Evolutionary conservation across 2,797 vertebrate species (phyloP), one percentile per base, ranked within the genome.

Genomic region (Pipistrellus pygmaeus): DNA sequence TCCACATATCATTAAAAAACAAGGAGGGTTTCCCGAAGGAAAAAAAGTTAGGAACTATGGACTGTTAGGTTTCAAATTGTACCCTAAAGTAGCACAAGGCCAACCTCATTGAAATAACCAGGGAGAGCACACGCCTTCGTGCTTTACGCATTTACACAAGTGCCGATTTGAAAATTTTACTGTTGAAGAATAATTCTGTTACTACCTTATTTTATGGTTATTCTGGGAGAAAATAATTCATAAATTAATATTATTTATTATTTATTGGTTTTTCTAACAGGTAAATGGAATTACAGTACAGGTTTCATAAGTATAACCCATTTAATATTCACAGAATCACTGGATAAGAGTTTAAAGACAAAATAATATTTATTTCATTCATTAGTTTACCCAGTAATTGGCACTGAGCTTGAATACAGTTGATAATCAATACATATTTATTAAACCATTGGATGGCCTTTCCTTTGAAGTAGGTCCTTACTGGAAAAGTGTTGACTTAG

Each of bases 221-320:
- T 66, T 41, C 53, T 32, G 15, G 86, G 27, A 83, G 8, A 64
- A 30, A 81, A 48, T 69, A 64, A 83, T 81, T 2, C 27, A 25
- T 18, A 72, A 8, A 87, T 76, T 51, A 18, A 84, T 41, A 66
- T 44, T 18, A 86, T 60, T 25, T 69, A 64, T 7, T 25, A 68
- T 20, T 93, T 93, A n/a, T 25, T 85, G 7, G 38, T 75, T 93
- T 93, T 91, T 78, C 23, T 44, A 84, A 46, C 1, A 91, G 85
- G 7, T 27, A 68, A 85, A 84, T 72, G 4, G n/a, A 86, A 80
- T 60, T 62, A 5, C 48, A 87, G 62, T 48, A 92, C 64, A 90
- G 17, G 0, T 78, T 91, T 86, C 32, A 25, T 6, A 66, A 30
- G 13, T 9, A 89, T 53, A 94, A 72, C 12, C 41, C n/a, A 82